phyloP scores from a whole-genome alignment of 2,888 invertebrate species.

The Andrena camellia region DNA sequence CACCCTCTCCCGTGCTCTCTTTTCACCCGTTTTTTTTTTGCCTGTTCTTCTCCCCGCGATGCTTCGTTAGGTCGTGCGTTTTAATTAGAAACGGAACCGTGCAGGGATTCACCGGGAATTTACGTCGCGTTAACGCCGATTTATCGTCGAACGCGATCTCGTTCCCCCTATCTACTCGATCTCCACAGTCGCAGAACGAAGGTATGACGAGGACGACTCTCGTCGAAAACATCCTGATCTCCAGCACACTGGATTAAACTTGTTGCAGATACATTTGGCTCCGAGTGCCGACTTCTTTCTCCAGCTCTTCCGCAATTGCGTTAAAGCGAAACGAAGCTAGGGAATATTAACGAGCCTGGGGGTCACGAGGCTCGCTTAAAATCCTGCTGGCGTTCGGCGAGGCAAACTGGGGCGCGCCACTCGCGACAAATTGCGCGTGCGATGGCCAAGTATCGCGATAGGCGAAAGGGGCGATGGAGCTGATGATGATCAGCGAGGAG shows the following conservation, averaged over 20 bases:
- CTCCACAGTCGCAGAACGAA: not conserved
- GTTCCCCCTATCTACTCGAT: not conserved
- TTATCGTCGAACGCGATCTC: not conserved
- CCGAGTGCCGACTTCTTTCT: constrained; percentile 9
- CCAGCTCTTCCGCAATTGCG: not conserved
- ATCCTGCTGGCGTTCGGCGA: constrained; percentile 28
- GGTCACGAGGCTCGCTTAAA: constrained; percentile 12
- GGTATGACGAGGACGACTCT: not conserved
- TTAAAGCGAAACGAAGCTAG: constrained; percentile 1
- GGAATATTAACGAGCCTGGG: constrained; percentile 44
- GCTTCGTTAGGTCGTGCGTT: constrained; percentile 45
- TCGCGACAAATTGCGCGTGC: constrained; percentile 32
- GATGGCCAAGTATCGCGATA: not conserved
- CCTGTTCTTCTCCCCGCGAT: constrained; percentile 24
- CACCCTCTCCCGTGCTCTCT: constrained; percentile 35
- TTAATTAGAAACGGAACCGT: constrained; percentile 57
- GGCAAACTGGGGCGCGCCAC: constrained; percentile 19
- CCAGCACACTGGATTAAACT: not conserved
- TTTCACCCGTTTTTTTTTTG: constrained; percentile 21
- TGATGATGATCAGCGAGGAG: constrained; percentile 1
- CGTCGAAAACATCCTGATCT: not conserved
- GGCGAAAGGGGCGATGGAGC: constrained; percentile 23
- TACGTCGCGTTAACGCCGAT: constrained; percentile 34
- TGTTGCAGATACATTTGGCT: not conserved
- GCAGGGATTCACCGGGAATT: constrained; percentile 37